A percentile compares a stretch with the other conserved stretches of the same genome.
Conservation (phyloP, 1,140 invertebrate genomes). For the Tetragonula clypearis region DNA sequence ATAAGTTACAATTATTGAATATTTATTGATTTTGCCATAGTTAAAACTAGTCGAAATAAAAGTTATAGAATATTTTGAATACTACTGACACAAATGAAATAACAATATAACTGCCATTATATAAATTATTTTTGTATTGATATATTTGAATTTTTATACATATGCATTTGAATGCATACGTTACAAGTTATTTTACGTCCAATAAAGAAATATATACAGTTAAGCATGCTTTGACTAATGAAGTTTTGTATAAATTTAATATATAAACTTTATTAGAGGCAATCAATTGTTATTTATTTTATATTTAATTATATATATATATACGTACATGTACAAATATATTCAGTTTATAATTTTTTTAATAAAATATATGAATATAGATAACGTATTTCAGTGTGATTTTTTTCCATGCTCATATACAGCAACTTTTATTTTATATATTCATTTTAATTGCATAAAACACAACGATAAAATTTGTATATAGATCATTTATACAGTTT, state of each 20-base stretch:
- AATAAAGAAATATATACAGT: conserved; percentile 19
- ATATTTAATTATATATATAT: conserved; percentile 36
- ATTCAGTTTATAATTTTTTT: conserved; percentile 39
- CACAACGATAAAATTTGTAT: conserved; percentile 53
- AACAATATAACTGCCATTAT: neutral
- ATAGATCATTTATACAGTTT: conserved; percentile 56
- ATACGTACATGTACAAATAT: conserved; percentile 32
- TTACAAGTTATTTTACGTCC: conserved; percentile 2
- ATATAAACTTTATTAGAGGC: neutral
- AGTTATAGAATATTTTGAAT: neutral
- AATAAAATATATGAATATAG: conserved; percentile 49
- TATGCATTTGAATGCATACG: conserved; percentile 10
- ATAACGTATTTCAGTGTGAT: conserved; percentile 13
- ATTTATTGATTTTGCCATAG: conserved; percentile 28
- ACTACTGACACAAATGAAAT: neutral
- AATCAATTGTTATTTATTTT: conserved; percentile 30
- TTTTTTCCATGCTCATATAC: conserved; percentile 40
- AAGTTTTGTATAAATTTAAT: conserved; percentile 14
- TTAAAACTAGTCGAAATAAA: conserved; percentile 27
- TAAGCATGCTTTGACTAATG: conserved; percentile 5
- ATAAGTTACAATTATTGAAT: neutral
- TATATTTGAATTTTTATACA: conserved; percentile 29
- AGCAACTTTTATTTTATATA: conserved; percentile 64
- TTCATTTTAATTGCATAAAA: conserved; percentile 59
- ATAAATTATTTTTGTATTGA: conserved; percentile 30